Evolutionary conservation across 2,113 vertebrate genomes (phyloP).

Genomic region (Halcyon senegalensis): DNA sequence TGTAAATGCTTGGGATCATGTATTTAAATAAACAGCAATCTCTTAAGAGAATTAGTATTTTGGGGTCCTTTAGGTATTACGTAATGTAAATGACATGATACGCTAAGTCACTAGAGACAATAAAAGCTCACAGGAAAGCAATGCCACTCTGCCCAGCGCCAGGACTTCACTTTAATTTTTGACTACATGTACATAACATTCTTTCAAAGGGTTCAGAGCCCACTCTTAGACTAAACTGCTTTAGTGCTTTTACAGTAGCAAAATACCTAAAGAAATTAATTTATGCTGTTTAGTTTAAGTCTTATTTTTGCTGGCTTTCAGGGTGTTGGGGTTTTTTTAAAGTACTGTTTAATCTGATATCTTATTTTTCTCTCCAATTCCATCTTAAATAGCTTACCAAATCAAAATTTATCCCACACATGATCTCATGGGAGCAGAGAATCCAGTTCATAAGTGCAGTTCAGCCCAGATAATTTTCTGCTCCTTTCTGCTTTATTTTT

Average conservation of each 20-base stretch:
- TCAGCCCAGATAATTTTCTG: neutral
- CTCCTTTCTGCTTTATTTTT: conserved; percentile 28
- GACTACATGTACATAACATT: rapidly evolving
- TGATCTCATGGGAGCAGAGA: neutral
- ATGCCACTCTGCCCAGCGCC: neutral
- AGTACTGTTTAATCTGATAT: neutral
- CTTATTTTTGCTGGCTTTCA: neutral
- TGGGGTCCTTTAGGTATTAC: conserved; percentile 4
- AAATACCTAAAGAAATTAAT: conserved; percentile 11
- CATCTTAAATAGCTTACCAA: neutral
- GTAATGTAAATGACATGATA: conserved; percentile 9
- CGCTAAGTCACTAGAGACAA: neutral
- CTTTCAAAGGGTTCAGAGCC: neutral
- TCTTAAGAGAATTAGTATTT: conserved; percentile 51
- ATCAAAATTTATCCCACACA: neutral
- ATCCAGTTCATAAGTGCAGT: neutral
- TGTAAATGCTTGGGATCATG: neutral
- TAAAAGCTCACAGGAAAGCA: neutral
- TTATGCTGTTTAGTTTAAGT: neutral
- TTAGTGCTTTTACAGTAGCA: neutral
- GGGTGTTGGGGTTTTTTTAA: neutral
- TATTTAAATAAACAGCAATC: conserved; percentile 57
- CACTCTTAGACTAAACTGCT: neutral
- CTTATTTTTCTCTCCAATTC: neutral
- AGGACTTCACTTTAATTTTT: neutral